A percentile compares a stretch with the other conserved stretches of the same genome.
phyloP scores from a whole-genome alignment of 2,888 invertebrate species.

The Escarpia spicata region DNA sequence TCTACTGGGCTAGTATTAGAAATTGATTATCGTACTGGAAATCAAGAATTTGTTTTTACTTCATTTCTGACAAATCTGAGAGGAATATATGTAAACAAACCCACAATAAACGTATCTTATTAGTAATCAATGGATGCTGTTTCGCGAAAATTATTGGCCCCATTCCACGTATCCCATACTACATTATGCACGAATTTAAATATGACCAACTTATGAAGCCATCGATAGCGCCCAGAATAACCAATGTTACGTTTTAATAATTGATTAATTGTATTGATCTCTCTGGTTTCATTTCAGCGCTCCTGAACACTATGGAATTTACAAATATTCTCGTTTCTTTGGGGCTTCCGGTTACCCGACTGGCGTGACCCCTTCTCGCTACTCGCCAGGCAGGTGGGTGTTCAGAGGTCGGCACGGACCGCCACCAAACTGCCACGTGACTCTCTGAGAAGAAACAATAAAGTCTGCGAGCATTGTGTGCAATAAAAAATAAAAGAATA shows the following conservation, averaged over 20 bases:
- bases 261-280: neutral
- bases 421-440: neutral
- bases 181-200: too few species aligned
- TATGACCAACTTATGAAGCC: too few species aligned
- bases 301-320: neutral
- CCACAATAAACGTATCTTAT: neutral
- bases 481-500: neutral
- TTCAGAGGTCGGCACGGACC: neutral
- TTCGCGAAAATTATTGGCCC: neutral
- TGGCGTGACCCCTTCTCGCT: neutral
- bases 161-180: too few species aligned
- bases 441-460: too few species aligned
- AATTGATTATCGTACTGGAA: neutral
- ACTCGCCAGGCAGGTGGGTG: neutral
- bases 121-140: neutral
- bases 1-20: neutral
- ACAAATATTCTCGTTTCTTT: conserved; percentile 10
- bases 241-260: too few species aligned
- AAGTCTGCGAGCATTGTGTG: neutral
- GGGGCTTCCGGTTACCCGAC: neutral
- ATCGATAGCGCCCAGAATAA: too few species aligned
- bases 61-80: neutral
- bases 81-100: neutral
- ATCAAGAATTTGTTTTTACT: neutral
- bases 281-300: neutral